Percentiles rank a stretch among this genome's conserved stretches.
Evolutionary conservation across 2,888 invertebrate species (phyloP).

Genomic region (Eledone cirrhosa): DNA sequence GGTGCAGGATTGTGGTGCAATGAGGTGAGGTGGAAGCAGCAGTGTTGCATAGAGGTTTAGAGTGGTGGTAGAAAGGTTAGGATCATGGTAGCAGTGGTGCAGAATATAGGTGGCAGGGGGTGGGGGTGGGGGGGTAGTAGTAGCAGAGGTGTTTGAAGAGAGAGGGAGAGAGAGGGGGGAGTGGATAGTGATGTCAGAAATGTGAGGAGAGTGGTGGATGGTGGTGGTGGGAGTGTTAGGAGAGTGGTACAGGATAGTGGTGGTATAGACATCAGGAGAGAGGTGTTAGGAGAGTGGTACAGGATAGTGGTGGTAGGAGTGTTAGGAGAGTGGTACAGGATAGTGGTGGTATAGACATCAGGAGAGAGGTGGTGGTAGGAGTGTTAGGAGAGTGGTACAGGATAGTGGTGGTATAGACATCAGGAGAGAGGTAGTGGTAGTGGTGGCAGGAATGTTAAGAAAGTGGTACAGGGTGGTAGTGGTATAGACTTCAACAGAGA

Average conservation of each 20-base stretch:
- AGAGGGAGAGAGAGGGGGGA: background rate
- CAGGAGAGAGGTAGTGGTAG: no score
- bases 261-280: background rate
- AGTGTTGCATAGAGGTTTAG: background rate
- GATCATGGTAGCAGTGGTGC: background rate
- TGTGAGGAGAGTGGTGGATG: background rate
- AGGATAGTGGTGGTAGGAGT: background rate
- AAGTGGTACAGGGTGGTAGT: no score
- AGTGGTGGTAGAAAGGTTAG: background rate
- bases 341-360: no score
- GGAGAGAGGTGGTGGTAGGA: no score
- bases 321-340: background rate
- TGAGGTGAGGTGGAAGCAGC: background rate
- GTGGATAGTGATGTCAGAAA: background rate
- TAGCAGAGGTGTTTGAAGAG: background rate
- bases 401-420: no score
- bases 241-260: background rate
- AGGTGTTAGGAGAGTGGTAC: background rate
- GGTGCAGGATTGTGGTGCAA: background rate
- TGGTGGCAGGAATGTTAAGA: background rate
- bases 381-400: no score
- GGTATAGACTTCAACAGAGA: no score
- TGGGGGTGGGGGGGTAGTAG: background rate
- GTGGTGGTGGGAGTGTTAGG: no score
- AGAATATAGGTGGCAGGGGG: background rate